Conservation (phyloP, 92 coral and sea anemone genomes). For the Heteractis magnifica region DNA sequence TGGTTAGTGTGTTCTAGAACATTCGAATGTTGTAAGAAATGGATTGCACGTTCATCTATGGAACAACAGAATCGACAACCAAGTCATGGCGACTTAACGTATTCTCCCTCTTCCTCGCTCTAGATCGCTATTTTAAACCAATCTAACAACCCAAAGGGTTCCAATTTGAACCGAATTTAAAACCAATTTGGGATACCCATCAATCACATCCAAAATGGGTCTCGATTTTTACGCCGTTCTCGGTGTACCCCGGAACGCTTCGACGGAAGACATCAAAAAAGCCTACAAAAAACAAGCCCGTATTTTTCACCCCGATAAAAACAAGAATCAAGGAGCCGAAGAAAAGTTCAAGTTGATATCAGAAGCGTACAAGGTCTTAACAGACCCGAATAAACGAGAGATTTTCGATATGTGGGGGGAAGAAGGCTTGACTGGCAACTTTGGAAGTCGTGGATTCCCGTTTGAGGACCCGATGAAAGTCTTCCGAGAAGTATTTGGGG, state of each 20-base stretch:
- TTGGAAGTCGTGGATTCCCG: conserved; percentile 52
- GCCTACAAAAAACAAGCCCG: conserved; percentile 92
- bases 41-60: conserved; percentile 19
- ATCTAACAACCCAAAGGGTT: neutral
- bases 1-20: conserved; percentile 33
- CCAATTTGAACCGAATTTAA: neutral
- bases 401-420: conserved; percentile 92
- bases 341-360: conserved; percentile 89
- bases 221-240: conserved; percentile 88
- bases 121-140: neutral
- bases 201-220: conserved; percentile 58
- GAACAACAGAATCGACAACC: neutral
- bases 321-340: conserved; percentile 85
- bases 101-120: conserved; percentile 1
- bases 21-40: conserved; percentile 30
- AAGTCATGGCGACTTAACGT: conserved; percentile 4
- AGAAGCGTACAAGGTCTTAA: conserved; percentile 90
- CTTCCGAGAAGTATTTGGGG: conserved; percentile 87
- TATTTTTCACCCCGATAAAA: conserved; percentile 94
- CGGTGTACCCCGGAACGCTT: conserved; percentile 93
- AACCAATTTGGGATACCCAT: neutral
- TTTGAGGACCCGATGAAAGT: conserved; percentile 77
- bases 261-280: conserved; percentile 87
- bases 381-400: conserved; percentile 74
- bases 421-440: conserved; percentile 79